phyloP scores from a whole-genome alignment of 2,113 vertebrate species.

The Cochlearius cochlearius region DNA sequence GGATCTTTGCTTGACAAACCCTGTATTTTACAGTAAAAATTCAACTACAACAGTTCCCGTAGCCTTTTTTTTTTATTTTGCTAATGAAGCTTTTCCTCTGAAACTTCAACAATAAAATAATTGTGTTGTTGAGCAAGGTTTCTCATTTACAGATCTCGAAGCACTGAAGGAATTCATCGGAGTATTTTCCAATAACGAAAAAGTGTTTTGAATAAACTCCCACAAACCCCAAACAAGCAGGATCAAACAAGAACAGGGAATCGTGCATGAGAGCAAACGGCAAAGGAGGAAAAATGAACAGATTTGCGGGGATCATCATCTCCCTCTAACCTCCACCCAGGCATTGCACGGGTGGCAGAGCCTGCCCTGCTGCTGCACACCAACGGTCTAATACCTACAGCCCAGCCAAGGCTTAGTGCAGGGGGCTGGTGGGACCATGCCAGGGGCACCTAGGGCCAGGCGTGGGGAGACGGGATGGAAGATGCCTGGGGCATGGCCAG shows the following conservation, averaged over 20 bases:
- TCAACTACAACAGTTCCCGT: neutral
- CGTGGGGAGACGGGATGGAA: neutral
- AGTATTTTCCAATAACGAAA: neutral
- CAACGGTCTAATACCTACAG: accelerated
- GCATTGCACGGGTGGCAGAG: accelerated
- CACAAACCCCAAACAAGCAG: neutral
- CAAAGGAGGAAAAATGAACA: neutral
- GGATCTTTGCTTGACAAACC: neutral
- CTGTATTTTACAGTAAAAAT: neutral
- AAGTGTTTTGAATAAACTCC: neutral
- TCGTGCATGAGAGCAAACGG: accelerated
- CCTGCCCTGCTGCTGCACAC: neutral
- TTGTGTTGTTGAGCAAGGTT: neutral
- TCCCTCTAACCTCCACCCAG: neutral
- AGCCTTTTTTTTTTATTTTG: no score
- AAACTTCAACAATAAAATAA: neutral
- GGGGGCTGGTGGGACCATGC: neutral
- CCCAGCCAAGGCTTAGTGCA: neutral
- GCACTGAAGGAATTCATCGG: neutral
- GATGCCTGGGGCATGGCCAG: accelerated
- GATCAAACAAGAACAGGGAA: neutral
- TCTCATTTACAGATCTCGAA: neutral
- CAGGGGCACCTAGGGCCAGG: neutral
- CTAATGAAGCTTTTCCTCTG: neutral
- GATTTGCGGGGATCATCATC: neutral